Conservation (phyloP, 2,797 vertebrate genomes). For the Cygnus olor region DNA sequence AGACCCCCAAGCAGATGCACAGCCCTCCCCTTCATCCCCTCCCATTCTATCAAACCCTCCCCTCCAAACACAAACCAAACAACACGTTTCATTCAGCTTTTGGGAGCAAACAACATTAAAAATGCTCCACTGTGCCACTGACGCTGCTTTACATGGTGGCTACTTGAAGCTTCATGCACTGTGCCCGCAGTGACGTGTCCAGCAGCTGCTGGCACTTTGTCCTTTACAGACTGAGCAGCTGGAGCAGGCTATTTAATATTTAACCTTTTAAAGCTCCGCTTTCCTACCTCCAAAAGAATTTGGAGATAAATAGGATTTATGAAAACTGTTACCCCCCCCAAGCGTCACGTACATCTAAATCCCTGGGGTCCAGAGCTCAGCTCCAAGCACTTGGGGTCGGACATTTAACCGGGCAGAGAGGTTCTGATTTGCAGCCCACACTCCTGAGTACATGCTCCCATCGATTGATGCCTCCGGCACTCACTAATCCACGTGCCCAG, state of each 20-base stretch:
- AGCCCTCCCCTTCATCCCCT: neutral
- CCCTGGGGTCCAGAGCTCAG: neutral
- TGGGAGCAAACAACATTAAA: neutral
- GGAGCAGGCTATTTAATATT: neutral
- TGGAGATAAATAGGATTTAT: neutral
- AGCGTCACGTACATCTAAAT: neutral
- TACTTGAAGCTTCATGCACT: neutral
- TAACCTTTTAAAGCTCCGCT: neutral
- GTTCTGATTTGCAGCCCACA: neutral
- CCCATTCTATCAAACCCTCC: neutral
- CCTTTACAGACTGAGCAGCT: neutral
- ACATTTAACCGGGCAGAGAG: neutral
- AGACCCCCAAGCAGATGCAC: rapidly evolving
- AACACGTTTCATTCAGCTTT: neutral
- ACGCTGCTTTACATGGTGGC: neutral
- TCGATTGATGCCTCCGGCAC: neutral
- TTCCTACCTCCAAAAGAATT: neutral
- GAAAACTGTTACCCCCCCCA: neutral
- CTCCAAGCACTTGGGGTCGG: neutral
- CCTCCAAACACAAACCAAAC: neutral
- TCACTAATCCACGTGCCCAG: neutral
- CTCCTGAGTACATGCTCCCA: neutral
- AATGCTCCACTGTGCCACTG: neutral
- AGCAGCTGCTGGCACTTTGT: neutral
- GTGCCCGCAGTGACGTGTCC: neutral